Conservation (phyloP, 2,113 vertebrate species). For the Antigone vipio region DNA sequence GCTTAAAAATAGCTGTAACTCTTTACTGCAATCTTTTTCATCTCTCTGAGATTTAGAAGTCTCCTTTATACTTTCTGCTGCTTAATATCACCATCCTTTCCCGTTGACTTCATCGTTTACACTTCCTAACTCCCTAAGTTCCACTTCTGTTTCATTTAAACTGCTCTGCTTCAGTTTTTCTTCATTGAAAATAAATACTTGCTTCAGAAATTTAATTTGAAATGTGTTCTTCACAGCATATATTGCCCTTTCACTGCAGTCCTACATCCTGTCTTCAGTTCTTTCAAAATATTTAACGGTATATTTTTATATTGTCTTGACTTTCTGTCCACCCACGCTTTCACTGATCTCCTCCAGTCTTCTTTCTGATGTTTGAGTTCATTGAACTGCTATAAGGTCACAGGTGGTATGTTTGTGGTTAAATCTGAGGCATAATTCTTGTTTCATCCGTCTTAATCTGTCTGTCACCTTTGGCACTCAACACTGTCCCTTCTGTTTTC, state of each 20-base stretch:
- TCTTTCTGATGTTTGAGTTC: neutral
- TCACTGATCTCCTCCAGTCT: neutral
- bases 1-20: neutral
- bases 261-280: neutral
- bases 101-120: neutral
- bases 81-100: neutral
- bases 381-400: slow-evolving; percentile 15
- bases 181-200: neutral
- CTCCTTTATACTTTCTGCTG: neutral
- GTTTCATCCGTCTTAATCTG: neutral
- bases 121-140: neutral
- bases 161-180: neutral
- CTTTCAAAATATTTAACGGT: slow-evolving; percentile 35
- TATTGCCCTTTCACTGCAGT: neutral
- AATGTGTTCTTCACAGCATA: neutral
- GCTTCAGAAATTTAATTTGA: neutral
- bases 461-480: slow-evolving; percentile 14
- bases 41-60: neutral
- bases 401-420: neutral
- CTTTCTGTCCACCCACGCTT: neutral
- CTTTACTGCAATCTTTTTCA: neutral
- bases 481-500: neutral
- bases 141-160: neutral
- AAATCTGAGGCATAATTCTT: slow-evolving; percentile 11
- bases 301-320: slow-evolving; percentile 8